These are phyloP conservation scores for Xenopus petersii DNA, from an alignment of 2,797 vertebrate species.

Conservation along the genomic window DNA sequence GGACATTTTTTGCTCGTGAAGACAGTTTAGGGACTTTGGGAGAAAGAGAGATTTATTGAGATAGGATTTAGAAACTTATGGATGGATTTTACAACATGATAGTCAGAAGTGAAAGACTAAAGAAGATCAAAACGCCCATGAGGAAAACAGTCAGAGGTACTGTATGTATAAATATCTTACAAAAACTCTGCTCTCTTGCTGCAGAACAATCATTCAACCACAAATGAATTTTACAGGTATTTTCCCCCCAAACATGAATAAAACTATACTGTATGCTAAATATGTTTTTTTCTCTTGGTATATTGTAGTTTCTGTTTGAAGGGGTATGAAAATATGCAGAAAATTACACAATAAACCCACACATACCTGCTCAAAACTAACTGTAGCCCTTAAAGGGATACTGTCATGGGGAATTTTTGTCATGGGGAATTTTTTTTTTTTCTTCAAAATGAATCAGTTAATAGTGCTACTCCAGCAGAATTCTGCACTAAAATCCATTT, in stretches of 20 bases:
- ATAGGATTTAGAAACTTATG: conserved; percentile 27
- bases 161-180: conserved; percentile 17
- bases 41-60: conserved; percentile 39
- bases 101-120: conserved; percentile 36
- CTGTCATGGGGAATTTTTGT: too few relatives aligned
- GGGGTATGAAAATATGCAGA: too few relatives aligned
- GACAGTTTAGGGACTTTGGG: conserved; percentile 43
- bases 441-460: too few relatives aligned
- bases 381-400: too few relatives aligned
- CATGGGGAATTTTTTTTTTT: too few relatives aligned
- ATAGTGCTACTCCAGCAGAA: too few relatives aligned
- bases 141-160: conserved; percentile 22
- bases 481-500: too few relatives aligned
- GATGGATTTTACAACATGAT: conserved; percentile 40
- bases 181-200: neutral
- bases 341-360: too few relatives aligned
- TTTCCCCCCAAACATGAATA: neutral
- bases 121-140: conserved; percentile 34
- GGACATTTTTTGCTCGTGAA: conserved; percentile 2
- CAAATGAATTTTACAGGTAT: conserved; percentile 33
- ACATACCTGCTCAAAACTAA: too few relatives aligned
- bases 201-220: conserved; percentile 20
- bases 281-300: neutral
- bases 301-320: too few relatives aligned
- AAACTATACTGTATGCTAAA: neutral